Base-by-base conservation (phyloP, 2,888 invertebrate species). In the Mythimna lalbum region DNA sequence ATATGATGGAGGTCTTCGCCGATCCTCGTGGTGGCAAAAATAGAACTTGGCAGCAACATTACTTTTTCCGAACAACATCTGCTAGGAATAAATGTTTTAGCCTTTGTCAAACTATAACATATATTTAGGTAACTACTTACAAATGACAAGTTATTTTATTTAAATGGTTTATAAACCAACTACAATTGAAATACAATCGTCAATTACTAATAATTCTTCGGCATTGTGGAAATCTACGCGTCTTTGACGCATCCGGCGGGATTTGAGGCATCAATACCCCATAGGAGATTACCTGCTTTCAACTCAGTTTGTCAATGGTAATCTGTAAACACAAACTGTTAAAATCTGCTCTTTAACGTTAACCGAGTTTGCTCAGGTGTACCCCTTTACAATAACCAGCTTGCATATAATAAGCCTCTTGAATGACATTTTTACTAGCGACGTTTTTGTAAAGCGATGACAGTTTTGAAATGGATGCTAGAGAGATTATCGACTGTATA, bases 301-400 rank as follows among this genome's bases (percentile, higher is more conserved):
- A 91, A 89, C 90, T 89, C 82, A 91, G 91, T 93, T 94, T 94
- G 93, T 94, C 92, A 93, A 93, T 93, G 90, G 88, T 93, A 92
- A 94, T 94, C 94, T 90, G 94, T 92, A 94, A 95, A 95, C 91
- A 94, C 85, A 92, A 95, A 94, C 94, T 94, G 95, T 95, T 92
- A 94, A 95, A 94, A 94, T 94, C 94, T 92, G 84, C 89, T 92
- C 93, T 94, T 93, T 93, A 93, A 91, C 90, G 91, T 89, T 86
- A 87, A 82, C 86, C 86, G 86, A 92, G 95, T 95, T 95, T 95
- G 92, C 88, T 93, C 95, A 95, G 95, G 95, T 94, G 94, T 84
- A 87, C 65, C 88, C 87, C 86, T 87, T 89, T 88, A 90, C 86
- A 91, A 91, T 87, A 87, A 88, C 84, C 81, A 88, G 84, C 83